Percentiles rank a stretch among this genome's conserved stretches.
Conservation (phyloP, 2,113 vertebrate genomes). For the Myrmecobius fasciatus region DNA sequence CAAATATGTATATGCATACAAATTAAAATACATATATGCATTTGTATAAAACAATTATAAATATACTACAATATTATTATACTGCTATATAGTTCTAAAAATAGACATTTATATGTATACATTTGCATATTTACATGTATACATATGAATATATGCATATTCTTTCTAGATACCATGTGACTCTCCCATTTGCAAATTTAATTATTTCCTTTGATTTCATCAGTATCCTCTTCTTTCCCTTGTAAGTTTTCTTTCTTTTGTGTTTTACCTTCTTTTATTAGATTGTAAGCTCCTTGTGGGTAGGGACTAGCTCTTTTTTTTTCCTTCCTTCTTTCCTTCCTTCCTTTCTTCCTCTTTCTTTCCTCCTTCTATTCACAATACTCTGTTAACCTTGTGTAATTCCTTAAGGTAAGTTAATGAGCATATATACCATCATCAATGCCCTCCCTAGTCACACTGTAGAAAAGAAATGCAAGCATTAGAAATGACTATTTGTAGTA, state of each 20-base stretch:
- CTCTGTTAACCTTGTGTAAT: background rate
- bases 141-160: background rate
- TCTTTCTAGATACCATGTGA: background rate
- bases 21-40: background rate
- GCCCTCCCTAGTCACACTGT: background rate
- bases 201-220: background rate
- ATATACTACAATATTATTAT: background rate
- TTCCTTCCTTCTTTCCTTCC: too few relatives aligned
- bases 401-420: background rate
- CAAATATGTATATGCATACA: background rate
- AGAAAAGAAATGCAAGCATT: background rate
- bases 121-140: background rate
- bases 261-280: background rate
- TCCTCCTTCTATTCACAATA: background rate
- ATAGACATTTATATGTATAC: too few relatives aligned
- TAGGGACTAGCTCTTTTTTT: background rate
- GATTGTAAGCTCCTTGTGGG: background rate
- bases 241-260: background rate
- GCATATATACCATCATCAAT: background rate
- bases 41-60: background rate
- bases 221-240: background rate
- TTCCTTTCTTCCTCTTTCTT: too few relatives aligned
- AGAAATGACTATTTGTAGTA: background rate
- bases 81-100: background rate
- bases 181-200: background rate